Evolutionary conservation across 2,797 vertebrate genomes (phyloP), one percentile per base, ranked within the genome.

Genomic region (Eulemur coronatus): DNA sequence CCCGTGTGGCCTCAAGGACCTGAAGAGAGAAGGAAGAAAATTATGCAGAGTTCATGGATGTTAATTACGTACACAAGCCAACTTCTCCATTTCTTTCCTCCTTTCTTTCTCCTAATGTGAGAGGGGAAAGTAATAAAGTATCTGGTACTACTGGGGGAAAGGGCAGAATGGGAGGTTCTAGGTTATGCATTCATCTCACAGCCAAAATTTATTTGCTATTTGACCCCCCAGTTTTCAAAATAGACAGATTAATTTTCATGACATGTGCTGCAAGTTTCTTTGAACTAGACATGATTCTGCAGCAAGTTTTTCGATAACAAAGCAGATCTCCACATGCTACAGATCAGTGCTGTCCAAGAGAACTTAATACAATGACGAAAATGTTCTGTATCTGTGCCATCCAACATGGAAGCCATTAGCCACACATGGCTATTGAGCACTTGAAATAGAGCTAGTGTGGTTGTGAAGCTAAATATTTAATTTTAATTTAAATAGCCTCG

Each of bases 1-100:
- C 99, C 17, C 99, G 99, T 4, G 99, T 99, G 0, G 99, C 99
- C 98, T 99, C 99, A 14, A 99, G 99, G 96, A 99, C 99, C 99
- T 99, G 98, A 73, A 94, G 75, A 96, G 81, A 94, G 48, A 82
- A 75, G 46, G 96, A 28, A 92, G 73, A 76, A 55, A 72, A 72
- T 26, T 82, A 96, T 0, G 9, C 61, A 48, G 63, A 79, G 75
- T 61, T 82, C 85, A 79, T 28, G 43, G 61, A 79, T 82, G 75
- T 85, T 26, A 38, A 55, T 35, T 48, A 75, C 0, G 18, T 26
- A 69, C 7, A 88, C 18, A 48, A 65, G 72, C 75, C 59, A 61
- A 9, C 14, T 59, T 84, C 10, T 35, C 26, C 26, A 0, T 43
- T 26, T 52, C 67, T 65, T 55, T 43, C 30, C 4, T 89, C 52